A percentile compares a stretch with the other conserved stretches of the same genome.
phyloP scores from a whole-genome alignment of 2,797 vertebrate species.

The Pantherophis alleghaniensis region DNA sequence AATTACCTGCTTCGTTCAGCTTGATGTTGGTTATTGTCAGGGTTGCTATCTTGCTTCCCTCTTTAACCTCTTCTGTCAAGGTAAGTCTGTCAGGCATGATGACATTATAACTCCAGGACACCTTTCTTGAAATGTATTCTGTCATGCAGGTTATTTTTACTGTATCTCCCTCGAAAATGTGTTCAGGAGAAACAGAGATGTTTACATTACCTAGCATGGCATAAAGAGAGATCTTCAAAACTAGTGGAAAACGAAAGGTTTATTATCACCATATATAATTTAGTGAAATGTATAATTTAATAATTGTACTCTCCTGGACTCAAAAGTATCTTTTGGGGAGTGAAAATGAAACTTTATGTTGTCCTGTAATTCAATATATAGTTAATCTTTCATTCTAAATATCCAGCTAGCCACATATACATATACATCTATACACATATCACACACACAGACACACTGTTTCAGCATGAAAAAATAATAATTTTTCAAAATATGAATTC shows the following conservation, averaged over 20 bases:
- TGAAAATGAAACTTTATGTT: too few relatives aligned
- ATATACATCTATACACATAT: neutral
- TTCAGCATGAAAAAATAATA: neutral
- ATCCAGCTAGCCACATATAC: neutral
- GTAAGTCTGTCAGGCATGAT: neutral
- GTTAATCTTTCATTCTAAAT: too few relatives aligned
- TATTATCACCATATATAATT: too few relatives aligned
- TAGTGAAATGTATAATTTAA: too few relatives aligned
- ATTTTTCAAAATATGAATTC: neutral
- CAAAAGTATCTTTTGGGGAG: too few relatives aligned
- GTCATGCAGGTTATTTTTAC: conserved; percentile 62
- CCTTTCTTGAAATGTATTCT: conserved; percentile 30
- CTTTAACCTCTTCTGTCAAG: neutral
- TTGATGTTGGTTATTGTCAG: conserved; percentile 59
- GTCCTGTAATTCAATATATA: too few relatives aligned
- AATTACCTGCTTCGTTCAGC: conserved; percentile 46
- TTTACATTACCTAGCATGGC: conserved; percentile 60
- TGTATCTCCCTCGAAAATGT: conserved; percentile 68
- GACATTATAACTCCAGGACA: conserved; percentile 59
- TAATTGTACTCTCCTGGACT: too few relatives aligned
- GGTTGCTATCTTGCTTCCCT: neutral
- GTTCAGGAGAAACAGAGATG: conserved; percentile 49
- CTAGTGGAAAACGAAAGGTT: too few relatives aligned
- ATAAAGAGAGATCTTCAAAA: conserved; percentile 28
- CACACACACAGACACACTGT: neutral